Percentiles rank a stretch among this genome's conserved stretches.
Conservation (phyloP, 2,888 invertebrate species). For the Ectemnius continuus region DNA sequence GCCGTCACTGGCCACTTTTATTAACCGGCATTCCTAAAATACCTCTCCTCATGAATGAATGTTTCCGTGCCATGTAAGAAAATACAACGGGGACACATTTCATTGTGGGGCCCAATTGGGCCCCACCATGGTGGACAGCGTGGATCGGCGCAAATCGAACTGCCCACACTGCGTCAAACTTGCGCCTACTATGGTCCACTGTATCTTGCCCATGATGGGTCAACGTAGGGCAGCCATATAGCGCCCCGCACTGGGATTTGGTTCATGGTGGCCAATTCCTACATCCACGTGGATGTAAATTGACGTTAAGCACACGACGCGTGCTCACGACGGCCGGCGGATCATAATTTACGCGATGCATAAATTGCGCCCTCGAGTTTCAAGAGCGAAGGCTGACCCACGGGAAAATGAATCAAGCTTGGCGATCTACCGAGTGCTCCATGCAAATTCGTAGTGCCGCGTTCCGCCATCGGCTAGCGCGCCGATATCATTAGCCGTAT, state of each 20-base stretch:
- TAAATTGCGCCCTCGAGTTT: background rate
- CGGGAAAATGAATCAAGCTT: constrained; percentile 1
- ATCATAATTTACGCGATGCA: constrained; percentile 1
- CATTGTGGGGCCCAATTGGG: no score
- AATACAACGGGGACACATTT: no score
- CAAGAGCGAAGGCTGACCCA: constrained; percentile 3
- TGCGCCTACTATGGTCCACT: no score
- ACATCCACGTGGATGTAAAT: background rate
- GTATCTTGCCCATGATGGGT: no score
- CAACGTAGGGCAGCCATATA: no score
- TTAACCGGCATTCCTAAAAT: background rate
- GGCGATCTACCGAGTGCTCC: background rate
- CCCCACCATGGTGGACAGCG: no score
- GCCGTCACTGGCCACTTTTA: background rate
- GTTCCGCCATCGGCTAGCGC: background rate
- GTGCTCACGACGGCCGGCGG: background rate
- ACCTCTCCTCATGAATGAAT: no score
- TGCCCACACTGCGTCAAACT: no score
- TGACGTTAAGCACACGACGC: background rate
- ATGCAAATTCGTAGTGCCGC: constrained; percentile 10
- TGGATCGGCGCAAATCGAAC: no score
- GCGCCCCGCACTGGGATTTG: no score
- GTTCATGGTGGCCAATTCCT: no score
- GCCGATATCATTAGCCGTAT: constrained; percentile 7
- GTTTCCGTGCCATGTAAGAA: no score